Evolutionary conservation across 1,140 invertebrate genomes (phyloP), one percentile per base, ranked within the genome.

Genomic region (Zelostemma sp.): DNA sequence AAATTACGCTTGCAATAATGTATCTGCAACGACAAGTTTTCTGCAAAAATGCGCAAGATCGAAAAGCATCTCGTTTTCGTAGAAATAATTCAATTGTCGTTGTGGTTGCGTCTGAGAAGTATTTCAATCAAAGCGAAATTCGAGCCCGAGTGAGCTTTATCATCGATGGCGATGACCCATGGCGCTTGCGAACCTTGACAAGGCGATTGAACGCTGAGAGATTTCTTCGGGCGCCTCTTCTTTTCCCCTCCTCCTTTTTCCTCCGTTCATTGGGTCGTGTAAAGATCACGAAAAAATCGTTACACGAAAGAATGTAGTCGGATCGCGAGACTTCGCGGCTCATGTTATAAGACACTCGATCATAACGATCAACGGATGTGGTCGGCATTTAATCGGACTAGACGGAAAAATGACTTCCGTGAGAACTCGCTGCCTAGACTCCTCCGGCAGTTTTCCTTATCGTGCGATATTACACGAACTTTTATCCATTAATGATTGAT

Each of bases 291-390:
- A 68, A 73, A 73, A 68, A 73, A 62, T 73, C 59, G 77, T 75
- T 81, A 79, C 80, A 81, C 72, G 77, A 78, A 77, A 79, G 80
- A 81, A 79, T 77, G 75, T 76, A 69, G 62, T 68, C 65, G 67
- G 69, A 78, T 76, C 71, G 74, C 71, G 64, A 66, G 68, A 72
- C 55, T 64, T 58, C 60, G 59, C 56, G 72, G 68, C 59, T 67
- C 68, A 68, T 74, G 70, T 75, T 78, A 76, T 73, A 74, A 73
- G 63, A 68, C 63, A 67, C 41, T 48, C 59, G 75, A 63, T 72
- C 73, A 73, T 81, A 83, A 79, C 78, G 81, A 82, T 77, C 80
- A 73, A 76, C 80, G 83, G 83, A 85, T 85, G 82, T 84, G 83
- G 83, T 84, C 76, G 61, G 61, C 69, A 73, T 78, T 84, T 83